phyloP scores from a whole-genome alignment of 2,797 vertebrate genomes.

The Sebastolobus altivelis region DNA sequence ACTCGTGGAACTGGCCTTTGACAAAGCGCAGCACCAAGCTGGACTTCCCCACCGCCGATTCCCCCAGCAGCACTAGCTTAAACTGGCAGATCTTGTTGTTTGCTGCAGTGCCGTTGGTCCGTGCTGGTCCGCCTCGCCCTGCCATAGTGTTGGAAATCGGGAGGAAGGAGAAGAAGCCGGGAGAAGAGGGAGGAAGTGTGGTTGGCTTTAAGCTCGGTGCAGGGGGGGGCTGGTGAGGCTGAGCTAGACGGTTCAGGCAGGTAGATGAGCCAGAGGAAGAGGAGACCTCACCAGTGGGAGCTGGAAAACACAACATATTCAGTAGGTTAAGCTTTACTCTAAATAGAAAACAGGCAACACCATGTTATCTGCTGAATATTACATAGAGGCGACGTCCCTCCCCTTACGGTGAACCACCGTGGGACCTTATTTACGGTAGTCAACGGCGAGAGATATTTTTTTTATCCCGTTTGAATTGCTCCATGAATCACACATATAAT shows the following conservation, averaged over 20 bases:
- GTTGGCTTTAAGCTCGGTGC: constrained; percentile 30
- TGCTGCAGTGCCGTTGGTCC: constrained; percentile 94
- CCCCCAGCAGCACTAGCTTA: constrained; percentile 97
- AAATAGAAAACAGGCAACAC: constrained; percentile 9
- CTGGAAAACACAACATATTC: constrained; percentile 63
- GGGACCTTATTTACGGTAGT: no score
- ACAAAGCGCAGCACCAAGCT: constrained; percentile 98
- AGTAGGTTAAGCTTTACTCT: neutral
- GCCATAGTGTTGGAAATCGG: constrained; percentile 86
- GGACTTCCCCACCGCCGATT: constrained; percentile 97
- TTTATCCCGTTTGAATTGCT: no score
- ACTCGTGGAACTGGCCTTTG: constrained; percentile 99
- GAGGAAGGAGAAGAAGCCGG: constrained; percentile 8
- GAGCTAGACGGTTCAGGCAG: constrained; percentile 43
- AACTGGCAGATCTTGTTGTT: constrained; percentile 99
- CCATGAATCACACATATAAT: no score
- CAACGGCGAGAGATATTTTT: no score
- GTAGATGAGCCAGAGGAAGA: constrained; percentile 60
- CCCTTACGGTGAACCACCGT: no score
- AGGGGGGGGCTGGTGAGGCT: constrained; percentile 29
- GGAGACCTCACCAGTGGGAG: constrained; percentile 72
- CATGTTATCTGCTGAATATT: neutral
- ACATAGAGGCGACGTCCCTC: neutral
- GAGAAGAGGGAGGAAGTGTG: constrained; percentile 45
- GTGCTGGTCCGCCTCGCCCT: constrained; percentile 93